A percentile compares a stretch with the other conserved stretches of the same genome.
phyloP scores from a whole-genome alignment of 2,888 invertebrate genomes.

The Bellardia bayeri region DNA sequence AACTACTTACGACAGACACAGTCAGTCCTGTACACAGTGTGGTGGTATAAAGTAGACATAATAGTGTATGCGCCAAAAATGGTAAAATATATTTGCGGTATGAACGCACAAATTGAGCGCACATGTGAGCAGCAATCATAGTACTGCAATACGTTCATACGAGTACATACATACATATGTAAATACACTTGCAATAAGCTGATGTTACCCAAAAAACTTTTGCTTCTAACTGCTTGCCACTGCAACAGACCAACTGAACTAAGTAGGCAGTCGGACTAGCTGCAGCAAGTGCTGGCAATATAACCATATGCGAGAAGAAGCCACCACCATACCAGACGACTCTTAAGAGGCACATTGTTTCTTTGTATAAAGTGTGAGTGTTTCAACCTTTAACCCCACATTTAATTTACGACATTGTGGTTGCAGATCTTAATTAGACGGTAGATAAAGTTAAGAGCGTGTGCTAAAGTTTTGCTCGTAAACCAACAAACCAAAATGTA shows the following conservation, averaged over 20 bases:
- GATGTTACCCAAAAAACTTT: constrained; percentile 16
- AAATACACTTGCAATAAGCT: constrained; percentile 5
- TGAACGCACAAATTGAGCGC: constrained; percentile 74
- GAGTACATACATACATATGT: not conserved
- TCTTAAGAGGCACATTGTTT: constrained; percentile 33
- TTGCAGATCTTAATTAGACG: constrained; percentile 77
- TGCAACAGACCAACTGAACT: constrained; percentile 11
- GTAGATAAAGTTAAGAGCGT: constrained; percentile 73
- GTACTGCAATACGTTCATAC: not conserved
- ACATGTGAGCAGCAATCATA: constrained; percentile 70
- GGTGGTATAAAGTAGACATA: constrained; percentile 2
- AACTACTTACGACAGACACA: too few species aligned
- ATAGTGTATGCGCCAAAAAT: constrained; percentile 65
- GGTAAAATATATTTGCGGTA: constrained; percentile 66
- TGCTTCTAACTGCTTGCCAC: constrained; percentile 29
- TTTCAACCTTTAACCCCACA: constrained; percentile 76
- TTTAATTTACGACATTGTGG: constrained; percentile 77
- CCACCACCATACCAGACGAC: constrained; percentile 34
- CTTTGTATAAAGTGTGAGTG: constrained; percentile 66
- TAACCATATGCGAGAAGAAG: constrained; percentile 24
- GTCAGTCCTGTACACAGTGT: not conserved
- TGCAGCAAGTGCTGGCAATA: constrained; percentile 35
- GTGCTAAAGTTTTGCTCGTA: constrained; percentile 53
- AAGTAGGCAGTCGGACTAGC: constrained; percentile 18
- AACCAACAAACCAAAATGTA: constrained; percentile 38